phyloP scores from a whole-genome alignment of 1,140 invertebrate species.

The Helicorthomorpha holstii region DNA sequence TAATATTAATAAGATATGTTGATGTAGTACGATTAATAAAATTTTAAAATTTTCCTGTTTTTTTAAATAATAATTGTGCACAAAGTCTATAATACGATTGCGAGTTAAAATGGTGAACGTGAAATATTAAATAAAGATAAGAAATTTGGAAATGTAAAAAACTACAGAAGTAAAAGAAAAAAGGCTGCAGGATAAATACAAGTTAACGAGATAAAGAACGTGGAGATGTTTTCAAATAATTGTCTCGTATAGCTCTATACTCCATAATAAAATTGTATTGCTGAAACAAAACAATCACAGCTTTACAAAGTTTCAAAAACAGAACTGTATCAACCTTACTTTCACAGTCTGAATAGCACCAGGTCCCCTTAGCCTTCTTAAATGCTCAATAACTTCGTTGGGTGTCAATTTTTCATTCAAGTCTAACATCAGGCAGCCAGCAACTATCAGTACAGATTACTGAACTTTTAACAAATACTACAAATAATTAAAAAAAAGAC shows the following conservation, averaged over 20 bases:
- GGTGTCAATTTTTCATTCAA: neutral
- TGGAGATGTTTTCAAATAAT: neutral
- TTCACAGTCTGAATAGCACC: conserved; percentile 1
- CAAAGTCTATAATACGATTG: too few species aligned
- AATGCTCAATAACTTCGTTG: neutral
- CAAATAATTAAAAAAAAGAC: neutral
- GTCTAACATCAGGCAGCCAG: neutral
- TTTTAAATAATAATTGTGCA: too few species aligned
- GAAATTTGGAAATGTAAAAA: too few species aligned
- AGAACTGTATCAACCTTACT: neutral
- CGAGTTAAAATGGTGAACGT: too few species aligned
- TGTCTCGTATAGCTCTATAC: neutral
- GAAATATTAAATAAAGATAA: too few species aligned
- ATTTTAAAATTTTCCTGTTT: too few species aligned
- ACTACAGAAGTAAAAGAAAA: too few species aligned
- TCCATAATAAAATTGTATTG: neutral
- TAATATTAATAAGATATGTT: too few species aligned
- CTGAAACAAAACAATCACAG: neutral
- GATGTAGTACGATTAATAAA: too few species aligned
- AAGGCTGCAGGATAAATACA: too few species aligned
- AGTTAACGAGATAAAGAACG: neutral
- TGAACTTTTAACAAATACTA: too few species aligned
- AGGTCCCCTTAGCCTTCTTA: neutral
- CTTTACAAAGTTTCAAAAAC: neutral
- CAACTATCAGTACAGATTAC: too few species aligned